Percentiles rank a stretch among this genome's conserved stretches.
Conservation (phyloP, 2,888 invertebrate genomes). For the Nomada flava region DNA sequence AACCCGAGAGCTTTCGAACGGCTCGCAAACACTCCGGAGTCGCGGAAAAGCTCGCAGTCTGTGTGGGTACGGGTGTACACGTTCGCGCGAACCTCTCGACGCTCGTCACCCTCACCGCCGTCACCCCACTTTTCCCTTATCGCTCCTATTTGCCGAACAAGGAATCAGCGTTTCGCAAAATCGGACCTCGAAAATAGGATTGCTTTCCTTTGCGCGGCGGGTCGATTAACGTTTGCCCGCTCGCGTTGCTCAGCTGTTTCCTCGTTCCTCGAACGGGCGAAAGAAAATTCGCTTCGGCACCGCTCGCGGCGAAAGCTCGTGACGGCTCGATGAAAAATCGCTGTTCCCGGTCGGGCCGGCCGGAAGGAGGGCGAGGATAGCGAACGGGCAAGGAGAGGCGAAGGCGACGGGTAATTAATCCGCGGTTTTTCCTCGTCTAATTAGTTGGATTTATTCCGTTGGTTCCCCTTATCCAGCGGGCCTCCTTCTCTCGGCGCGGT, state of each 20-base stretch:
- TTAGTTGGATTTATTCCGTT: constrained; percentile 84
- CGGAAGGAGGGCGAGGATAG: constrained; percentile 53
- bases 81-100: constrained; percentile 27
- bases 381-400: constrained; percentile 58
- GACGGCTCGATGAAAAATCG: constrained; percentile 70
- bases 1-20: constrained; percentile 83
- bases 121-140: constrained; percentile 77
- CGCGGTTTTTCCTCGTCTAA: constrained; percentile 84
- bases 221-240: background rate
- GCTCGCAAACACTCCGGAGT: constrained; percentile 82
- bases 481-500: constrained; percentile 51
- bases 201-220: background rate
- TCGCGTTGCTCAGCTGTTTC: constrained; percentile 12
- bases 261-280: background rate
- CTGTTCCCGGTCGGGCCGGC: constrained; percentile 62
- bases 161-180: constrained; percentile 75
- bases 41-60: constrained; percentile 69
- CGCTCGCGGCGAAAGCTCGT: constrained; percentile 16
- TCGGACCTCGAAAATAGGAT: constrained; percentile 15
- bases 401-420: constrained; percentile 83
- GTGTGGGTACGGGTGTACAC: constrained; percentile 6
- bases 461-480: constrained; percentile 79
- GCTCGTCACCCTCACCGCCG: constrained; percentile 52
- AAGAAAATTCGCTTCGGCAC: background rate
- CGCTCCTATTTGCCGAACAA: constrained; percentile 77